Conservation (phyloP, 2,797 vertebrate species). For the Platalea minor region DNA sequence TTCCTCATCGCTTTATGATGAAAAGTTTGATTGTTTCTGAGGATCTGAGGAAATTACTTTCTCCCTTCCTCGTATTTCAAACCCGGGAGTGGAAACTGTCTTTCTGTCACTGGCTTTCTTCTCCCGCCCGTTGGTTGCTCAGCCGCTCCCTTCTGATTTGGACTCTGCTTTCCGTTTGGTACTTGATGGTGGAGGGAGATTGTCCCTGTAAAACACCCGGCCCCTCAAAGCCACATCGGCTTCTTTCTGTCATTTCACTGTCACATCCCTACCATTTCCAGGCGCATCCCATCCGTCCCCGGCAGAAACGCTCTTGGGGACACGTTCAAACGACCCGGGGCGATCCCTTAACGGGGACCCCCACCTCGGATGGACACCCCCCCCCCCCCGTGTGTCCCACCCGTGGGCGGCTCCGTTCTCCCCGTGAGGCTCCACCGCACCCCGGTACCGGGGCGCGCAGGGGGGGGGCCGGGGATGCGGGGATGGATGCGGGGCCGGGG, state of each 20-base stretch:
- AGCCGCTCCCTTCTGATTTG: slow-evolving; percentile 36
- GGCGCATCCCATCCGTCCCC: background rate
- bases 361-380: background rate
- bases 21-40: slow-evolving; percentile 59
- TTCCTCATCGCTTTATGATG: background rate
- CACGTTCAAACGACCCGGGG: background rate
- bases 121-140: background rate
- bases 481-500: background rate
- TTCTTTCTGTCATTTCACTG: background rate
- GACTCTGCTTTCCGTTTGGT: slow-evolving; percentile 2
- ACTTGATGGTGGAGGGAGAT: slow-evolving; percentile 10
- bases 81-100: slow-evolving; percentile 28
- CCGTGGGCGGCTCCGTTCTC: background rate
- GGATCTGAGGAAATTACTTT: slow-evolving; percentile 57
- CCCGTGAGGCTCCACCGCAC: background rate
- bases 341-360: background rate
- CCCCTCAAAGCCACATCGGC: slow-evolving; percentile 7
- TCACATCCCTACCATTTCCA: slow-evolving; percentile 13
- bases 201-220: background rate
- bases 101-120: slow-evolving; percentile 33
- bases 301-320: background rate
- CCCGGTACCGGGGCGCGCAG: background rate
- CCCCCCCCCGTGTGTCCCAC: background rate
- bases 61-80: slow-evolving; percentile 37
- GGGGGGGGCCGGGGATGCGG: background rate